Base-by-base conservation (phyloP, 1,140 invertebrate genomes). In the Bombus impatiens region DNA sequence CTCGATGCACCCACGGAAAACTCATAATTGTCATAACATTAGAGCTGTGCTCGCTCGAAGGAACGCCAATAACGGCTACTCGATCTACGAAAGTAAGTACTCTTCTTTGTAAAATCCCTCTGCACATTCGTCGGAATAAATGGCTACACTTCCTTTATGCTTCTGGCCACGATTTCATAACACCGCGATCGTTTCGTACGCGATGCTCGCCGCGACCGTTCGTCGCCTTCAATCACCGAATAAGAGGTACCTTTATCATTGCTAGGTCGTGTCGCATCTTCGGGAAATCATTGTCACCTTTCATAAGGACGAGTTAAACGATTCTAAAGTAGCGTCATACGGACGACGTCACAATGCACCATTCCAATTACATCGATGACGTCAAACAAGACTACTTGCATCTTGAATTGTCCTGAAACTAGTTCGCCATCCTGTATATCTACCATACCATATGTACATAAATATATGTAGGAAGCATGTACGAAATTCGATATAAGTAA, bases 21-120 rank as follows among this genome's bases (percentile, higher is more conserved):
- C 92, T 94, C 92, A 94, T 95, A 95, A 95, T 94, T 94, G 93
- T 94, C 94, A 94, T 94, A 94, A 94, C 93, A 94, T 91, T 86
- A 84, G 81, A 88, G 78, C 86, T 40, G n/a, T 53, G 44, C 53
- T 47, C 22, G 40, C 53, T 35, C 82, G 44, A 42, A 47, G 65
- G 78, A 80, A 86, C 75, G 75, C 74, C 82, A 35, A 74, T 82
- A 84, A 22, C 40, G 12, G 75, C n/a, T n/a, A 44, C 10, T 71
- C 70, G 12, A n/a, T 71, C 6, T 71, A 42, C 67, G 18, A 68
- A 2, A 62, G 59, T 62, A 35, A 35, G 67, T 68, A 68, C 82
- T 74, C 15, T 71, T 57, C 40, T 68, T 78, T 35, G 65, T 77
- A 65, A 80, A 87, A 81, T 32, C 71, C 12, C 68, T 47, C 47